A percentile compares a stretch with the other conserved stretches of the same genome.
Evolutionary conservation across 2,888 invertebrate species (phyloP).

Genomic region (Plusia festucae): DNA sequence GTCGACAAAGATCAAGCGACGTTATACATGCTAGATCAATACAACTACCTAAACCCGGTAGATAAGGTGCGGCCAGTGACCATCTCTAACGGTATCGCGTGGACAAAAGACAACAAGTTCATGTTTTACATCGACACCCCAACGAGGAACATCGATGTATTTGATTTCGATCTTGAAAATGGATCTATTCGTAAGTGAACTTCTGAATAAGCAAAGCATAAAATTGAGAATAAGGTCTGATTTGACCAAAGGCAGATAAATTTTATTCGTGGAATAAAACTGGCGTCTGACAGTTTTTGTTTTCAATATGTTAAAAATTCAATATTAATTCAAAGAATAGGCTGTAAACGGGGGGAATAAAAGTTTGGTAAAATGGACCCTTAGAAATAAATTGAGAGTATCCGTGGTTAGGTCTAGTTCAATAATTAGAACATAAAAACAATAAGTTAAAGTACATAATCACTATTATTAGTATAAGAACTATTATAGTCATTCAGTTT

Average conservation of each 20-base stretch:
- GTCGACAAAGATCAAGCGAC: conserved; percentile 88
- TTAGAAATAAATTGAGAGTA: not conserved
- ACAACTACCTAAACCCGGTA: conserved; percentile 73
- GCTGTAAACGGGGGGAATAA: no score
- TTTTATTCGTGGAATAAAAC: no score
- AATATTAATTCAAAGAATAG: no score
- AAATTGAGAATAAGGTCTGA: no score
- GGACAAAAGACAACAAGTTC: conserved; percentile 91
- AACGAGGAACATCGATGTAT: conserved; percentile 91
- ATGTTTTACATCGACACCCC: conserved; percentile 95
- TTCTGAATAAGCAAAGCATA: no score
- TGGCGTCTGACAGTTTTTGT: no score
- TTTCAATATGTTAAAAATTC: no score
- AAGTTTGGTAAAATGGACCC: no score
- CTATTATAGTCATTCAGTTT: not conserved
- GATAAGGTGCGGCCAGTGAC: conserved; percentile 86
- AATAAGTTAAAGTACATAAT: not conserved
- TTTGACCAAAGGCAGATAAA: no score
- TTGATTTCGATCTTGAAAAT: conserved; percentile 90
- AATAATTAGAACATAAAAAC: not conserved
- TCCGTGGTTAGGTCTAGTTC: not conserved
- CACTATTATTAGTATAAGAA: not conserved
- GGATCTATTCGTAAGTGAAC: conserved; percentile 89
- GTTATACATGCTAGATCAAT: conserved; percentile 88
- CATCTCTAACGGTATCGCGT: conserved; percentile 94